Base-by-base conservation (phyloP, 2,113 vertebrate species). In the Bucco capensis region DNA sequence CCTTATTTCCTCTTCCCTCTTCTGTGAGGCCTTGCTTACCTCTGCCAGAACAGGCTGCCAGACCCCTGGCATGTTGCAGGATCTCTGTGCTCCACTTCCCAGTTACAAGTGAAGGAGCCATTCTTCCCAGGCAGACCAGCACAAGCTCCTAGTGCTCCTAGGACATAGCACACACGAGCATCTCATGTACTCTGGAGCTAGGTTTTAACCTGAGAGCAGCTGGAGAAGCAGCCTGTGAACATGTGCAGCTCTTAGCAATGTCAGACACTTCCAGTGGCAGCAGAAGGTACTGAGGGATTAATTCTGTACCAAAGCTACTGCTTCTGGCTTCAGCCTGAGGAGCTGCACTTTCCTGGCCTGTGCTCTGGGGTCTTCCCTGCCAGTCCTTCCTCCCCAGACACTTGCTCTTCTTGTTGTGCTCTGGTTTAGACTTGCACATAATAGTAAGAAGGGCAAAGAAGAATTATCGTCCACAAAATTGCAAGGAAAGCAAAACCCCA, bases 251-350 rank as follows among this genome's bases (percentile, higher is more conserved):
- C 89, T 94, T 61, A 91, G 85, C 72, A 11, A 72, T 71, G 18
- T 33, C 57, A 35, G 85, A 62, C 22, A n/a, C 53, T 92, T 92
- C 79, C 88, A 94, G 65, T 25, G 69, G 90, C 79, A 86, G 72
- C 87, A 92, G 93, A 82, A 95, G 87, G 82, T 67, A 46, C 37
- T 91, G 7, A 0, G 89, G 92, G 89, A 91, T 91, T 84, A 69
- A 88, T 70, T 88, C 84, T 33, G 42, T n/a, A 86, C 83, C 60
- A 54, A 62, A 89, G 82, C 87, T 91, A 82, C 93, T 89, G 91
- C 67, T 96, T 16, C 86, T 95, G 90, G 87, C 90, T 78, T 23
- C 79, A 79, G 73, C 72, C 49, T 4, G 13, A 85, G 84, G 67
- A 92, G 1, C 51, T 53, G 42, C 31, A 54, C 60, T 90, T 83